Evolutionary conservation across 2,797 vertebrate species (phyloP).

Genomic region (Onychomys arenicola): DNA sequence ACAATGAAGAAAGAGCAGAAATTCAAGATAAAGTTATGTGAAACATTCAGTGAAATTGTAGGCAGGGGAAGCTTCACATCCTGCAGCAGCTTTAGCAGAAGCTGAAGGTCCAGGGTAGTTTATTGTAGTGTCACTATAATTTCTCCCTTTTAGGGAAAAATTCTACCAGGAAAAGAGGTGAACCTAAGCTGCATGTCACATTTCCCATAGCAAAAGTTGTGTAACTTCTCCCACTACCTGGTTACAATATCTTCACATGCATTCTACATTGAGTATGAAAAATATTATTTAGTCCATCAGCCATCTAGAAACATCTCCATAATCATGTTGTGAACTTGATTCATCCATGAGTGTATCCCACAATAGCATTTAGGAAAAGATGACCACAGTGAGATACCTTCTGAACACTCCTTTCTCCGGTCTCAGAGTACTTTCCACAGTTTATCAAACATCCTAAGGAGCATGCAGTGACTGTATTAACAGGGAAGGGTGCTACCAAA

Average conservation of each 20-base stretch:
- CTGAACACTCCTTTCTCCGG: background rate
- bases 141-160: background rate
- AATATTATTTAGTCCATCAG: background rate
- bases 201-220: too few relatives aligned
- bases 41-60: background rate
- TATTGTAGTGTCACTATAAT: background rate
- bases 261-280: background rate
- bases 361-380: background rate
- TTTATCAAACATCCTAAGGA: too few relatives aligned
- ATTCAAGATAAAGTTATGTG: background rate
- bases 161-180: background rate
- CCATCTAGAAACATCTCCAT: background rate
- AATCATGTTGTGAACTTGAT: too few relatives aligned
- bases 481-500: background rate
- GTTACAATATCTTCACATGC: background rate
- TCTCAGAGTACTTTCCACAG: background rate
- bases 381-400: too few relatives aligned
- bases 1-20: background rate
- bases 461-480: background rate
- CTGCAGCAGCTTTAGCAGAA: background rate
- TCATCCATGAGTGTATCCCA: background rate
- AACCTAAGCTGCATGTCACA: background rate
- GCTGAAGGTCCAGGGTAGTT: background rate
- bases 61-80: background rate
- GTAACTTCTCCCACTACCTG: too few relatives aligned